Conservation (phyloP, 2,888 invertebrate genomes). For the Hybos culiciformis region DNA sequence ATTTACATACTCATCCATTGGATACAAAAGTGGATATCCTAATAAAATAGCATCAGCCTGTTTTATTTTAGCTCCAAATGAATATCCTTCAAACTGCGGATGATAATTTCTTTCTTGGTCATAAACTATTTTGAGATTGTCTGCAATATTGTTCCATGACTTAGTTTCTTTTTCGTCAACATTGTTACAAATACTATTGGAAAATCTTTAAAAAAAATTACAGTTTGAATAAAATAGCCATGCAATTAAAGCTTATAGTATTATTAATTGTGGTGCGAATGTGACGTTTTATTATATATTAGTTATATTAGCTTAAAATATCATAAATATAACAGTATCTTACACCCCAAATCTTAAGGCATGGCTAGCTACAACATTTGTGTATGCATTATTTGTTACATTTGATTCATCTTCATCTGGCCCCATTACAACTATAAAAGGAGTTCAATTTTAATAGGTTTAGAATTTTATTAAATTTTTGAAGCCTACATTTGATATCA, state of each 20-base stretch:
- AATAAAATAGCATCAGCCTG: slow-evolving; percentile 46
- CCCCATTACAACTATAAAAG: slow-evolving; percentile 44
- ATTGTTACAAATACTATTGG: slow-evolving; percentile 9
- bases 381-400: slow-evolving; percentile 44
- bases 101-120: slow-evolving; percentile 41
- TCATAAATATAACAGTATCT: slow-evolving; percentile 23
- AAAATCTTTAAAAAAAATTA: slow-evolving; percentile 5
- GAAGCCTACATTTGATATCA: background rate
- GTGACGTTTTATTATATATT: no score
- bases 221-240: background rate
- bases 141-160: slow-evolving; percentile 36
- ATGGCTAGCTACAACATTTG: slow-evolving; percentile 44
- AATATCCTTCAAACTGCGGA: slow-evolving; percentile 42
- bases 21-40: slow-evolving; percentile 43
- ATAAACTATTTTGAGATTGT: slow-evolving; percentile 40
- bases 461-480: background rate
- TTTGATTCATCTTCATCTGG: slow-evolving; percentile 48
- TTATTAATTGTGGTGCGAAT: no score
- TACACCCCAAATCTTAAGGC: slow-evolving; percentile 44
- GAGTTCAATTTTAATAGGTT: background rate
- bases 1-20: slow-evolving; percentile 37
- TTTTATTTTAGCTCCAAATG: slow-evolving; percentile 37
- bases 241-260: no score
- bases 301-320: slow-evolving; percentile 11
- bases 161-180: slow-evolving; percentile 6